Evolutionary conservation across 1,140 invertebrate species (phyloP), one percentile per base, ranked within the genome.

Genomic region (Microplitis demolitor): DNA sequence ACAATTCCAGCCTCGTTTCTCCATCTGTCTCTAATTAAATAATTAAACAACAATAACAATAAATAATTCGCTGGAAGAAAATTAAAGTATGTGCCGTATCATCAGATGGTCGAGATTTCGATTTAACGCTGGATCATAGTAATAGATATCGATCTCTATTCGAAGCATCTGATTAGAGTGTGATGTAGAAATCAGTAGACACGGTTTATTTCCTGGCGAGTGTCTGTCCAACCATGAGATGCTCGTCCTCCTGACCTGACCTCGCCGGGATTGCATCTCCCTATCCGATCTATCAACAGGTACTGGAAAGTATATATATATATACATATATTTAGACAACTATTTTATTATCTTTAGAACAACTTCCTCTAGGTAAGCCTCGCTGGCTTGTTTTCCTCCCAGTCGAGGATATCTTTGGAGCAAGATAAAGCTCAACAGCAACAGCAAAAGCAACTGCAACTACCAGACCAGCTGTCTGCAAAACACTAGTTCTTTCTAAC

Each of bases 181-280:
- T 53, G 71, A 76, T 80, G 80, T 78, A 80, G 80, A 81, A 82
- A 81, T 77, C 77, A 76, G 78, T 79, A 24, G 69, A 74, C 71
- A 66, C 54, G 69, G 64, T 78, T 79, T 75, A 60, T 76, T 78
- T 78, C 73, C 74, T 78, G 66, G 66, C 73, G 53, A 66, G 66
- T 66, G 73, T 70, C 56, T 64, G 71, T 58, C 66, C 58, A 66
- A 45, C 58, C 66, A 51, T 71, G 31, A 6, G 39, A 34, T 37
- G 31, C 60, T 39, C 78, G 79, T 80, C 78, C 79, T 77, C 78
- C 72, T 81, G 77, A 81, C 82, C 78, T 73, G 77, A 79, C 77
- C 78, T 74, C 74, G 8, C 66, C 60, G 5, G 24, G 1, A 24
- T 24, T 24, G 14, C 61, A 69, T 70, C 33, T 61, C 45, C 14